Evolutionary conservation across 1,140 invertebrate genomes (phyloP).

Genomic region (Plutomurus gul): DNA sequence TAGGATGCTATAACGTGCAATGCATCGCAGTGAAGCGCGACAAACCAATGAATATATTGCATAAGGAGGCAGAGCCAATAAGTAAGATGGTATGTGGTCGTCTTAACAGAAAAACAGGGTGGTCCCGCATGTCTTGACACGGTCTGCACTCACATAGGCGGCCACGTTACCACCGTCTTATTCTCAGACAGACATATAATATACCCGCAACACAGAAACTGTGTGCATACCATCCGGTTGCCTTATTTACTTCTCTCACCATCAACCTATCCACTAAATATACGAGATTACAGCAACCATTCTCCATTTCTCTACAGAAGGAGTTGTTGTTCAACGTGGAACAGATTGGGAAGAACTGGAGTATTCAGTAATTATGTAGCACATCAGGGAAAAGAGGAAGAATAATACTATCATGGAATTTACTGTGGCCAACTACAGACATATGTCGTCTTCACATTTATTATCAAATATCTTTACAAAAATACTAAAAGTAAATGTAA

Average conservation of each 20-base stretch:
- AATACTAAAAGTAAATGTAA: too few species aligned
- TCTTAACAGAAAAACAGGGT: slow-evolving; percentile 48
- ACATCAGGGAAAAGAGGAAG: too few species aligned
- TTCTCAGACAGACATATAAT: background rate
- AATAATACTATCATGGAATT: too few species aligned
- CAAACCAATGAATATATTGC: slow-evolving; percentile 32
- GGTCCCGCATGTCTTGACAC: slow-evolving; percentile 47
- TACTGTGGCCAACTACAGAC: too few species aligned
- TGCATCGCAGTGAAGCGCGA: background rate
- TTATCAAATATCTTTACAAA: too few species aligned
- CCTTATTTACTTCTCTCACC: background rate
- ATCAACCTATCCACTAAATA: too few species aligned
- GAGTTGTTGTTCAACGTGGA: too few species aligned
- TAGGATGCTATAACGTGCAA: background rate
- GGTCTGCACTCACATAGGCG: background rate
- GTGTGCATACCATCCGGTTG: background rate
- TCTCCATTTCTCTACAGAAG: too few species aligned
- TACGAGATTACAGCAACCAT: too few species aligned
- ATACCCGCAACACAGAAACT: background rate
- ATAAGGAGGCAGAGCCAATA: slow-evolving; percentile 36
- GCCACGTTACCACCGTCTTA: background rate
- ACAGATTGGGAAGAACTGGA: too few species aligned
- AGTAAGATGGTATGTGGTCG: slow-evolving; percentile 37
- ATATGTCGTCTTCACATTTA: too few species aligned
- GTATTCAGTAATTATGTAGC: too few species aligned